Evolutionary conservation across 2,113 vertebrate genomes (phyloP).

Genomic region (Promerops cafer): DNA sequence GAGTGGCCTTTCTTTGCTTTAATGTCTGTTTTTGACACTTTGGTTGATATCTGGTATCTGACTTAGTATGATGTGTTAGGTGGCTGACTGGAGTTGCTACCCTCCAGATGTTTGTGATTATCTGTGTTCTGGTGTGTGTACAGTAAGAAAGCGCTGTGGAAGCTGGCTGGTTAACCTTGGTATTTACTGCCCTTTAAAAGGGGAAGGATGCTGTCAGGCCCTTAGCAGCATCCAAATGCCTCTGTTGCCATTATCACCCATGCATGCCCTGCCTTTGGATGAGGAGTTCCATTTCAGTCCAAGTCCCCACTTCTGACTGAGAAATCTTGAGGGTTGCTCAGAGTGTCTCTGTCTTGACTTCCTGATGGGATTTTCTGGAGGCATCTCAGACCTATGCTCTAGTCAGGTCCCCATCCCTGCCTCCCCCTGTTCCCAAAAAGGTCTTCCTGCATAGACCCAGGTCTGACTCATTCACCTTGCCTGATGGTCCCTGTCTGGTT

Average conservation of each 20-base stretch:
- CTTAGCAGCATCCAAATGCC: neutral
- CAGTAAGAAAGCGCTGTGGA: neutral
- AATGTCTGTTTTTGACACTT: neutral
- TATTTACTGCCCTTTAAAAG: neutral
- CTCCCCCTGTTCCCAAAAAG: neutral
- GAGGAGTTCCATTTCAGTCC: neutral
- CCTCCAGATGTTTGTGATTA: neutral
- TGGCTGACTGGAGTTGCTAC: neutral
- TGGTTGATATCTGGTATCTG: neutral
- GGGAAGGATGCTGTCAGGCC: neutral
- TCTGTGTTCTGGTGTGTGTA: neutral
- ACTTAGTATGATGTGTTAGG: neutral
- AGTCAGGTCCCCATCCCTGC: neutral
- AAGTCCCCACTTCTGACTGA: neutral
- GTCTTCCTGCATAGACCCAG: neutral
- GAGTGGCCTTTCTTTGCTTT: neutral
- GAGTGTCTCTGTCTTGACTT: neutral
- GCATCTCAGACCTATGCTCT: neutral
- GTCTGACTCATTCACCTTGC: neutral
- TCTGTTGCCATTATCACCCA: neutral
- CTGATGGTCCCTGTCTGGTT: rapidly evolving
- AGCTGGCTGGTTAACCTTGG: neutral
- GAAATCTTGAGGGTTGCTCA: neutral
- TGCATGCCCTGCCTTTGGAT: neutral
- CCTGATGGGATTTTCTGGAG: neutral